These are phyloP conservation scores for Perca fluviatilis DNA, from an alignment of 2,113 vertebrate species.

Conservation along the genomic window DNA sequence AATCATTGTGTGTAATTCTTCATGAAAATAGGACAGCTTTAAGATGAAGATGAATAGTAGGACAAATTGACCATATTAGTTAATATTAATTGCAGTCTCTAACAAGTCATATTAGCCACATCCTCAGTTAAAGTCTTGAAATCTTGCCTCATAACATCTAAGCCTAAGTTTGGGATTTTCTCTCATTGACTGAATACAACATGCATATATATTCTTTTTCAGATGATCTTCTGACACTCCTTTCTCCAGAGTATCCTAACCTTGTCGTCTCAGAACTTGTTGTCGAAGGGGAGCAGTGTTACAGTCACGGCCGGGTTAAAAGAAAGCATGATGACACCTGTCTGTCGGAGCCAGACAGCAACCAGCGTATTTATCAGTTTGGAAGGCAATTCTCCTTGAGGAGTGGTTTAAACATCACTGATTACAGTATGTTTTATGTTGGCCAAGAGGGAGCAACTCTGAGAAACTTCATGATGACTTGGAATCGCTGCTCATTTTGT, in stretches of 20 bases:
- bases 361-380: slow-evolving; percentile 78
- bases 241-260: slow-evolving; percentile 85
- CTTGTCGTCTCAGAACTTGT: slow-evolving; percentile 83
- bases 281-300: slow-evolving; percentile 69
- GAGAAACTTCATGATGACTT: slow-evolving; percentile 94
- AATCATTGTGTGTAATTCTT: not conserved
- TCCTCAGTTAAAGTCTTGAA: not conserved
- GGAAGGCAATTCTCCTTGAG: slow-evolving; percentile 85
- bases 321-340: not conserved
- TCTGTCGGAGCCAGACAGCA: slow-evolving; percentile 16
- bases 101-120: not conserved
- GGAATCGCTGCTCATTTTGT: slow-evolving; percentile 89
- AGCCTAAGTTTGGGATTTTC: not conserved
- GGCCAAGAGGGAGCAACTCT: slow-evolving; percentile 89
- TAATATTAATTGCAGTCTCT: not conserved
- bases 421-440: slow-evolving; percentile 91
- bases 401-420: slow-evolving; percentile 70
- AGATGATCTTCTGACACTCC: slow-evolving; percentile 81
- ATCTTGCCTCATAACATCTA: not conserved
- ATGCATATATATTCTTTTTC: slow-evolving; percentile 4
- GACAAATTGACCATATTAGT: not conserved
- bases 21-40: not conserved
- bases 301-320: slow-evolving; percentile 43
- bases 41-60: not conserved
- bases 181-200: not conserved